Percentiles rank a stretch among this genome's conserved stretches.
phyloP scores from a whole-genome alignment of 2,113 vertebrate genomes.

The Otus sunia region DNA sequence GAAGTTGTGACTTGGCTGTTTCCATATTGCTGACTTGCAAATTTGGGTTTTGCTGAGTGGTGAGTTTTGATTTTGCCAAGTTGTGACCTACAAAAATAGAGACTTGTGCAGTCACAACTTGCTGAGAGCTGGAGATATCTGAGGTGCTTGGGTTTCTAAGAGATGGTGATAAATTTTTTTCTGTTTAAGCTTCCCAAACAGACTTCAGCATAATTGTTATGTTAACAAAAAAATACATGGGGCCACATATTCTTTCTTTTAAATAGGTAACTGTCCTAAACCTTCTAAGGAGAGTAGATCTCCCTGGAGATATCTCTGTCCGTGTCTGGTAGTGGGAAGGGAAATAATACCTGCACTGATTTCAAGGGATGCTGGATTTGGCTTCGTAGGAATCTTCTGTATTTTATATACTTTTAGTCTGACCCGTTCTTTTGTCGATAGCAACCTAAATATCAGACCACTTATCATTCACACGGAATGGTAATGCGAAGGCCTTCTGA shows the following conservation, averaged over 20 bases:
- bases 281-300: not conserved
- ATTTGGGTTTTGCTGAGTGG: not conserved
- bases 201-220: not conserved
- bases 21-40: not conserved
- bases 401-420: not conserved
- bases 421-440: not conserved
- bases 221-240: not conserved
- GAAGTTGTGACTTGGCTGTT: conserved; percentile 6
- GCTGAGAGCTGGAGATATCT: not conserved
- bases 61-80: not conserved
- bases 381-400: not conserved
- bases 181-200: not conserved
- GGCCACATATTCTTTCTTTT: not conserved
- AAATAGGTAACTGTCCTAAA: not conserved
- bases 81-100: not conserved
- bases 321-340: not conserved
- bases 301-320: not conserved
- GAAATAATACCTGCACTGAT: not conserved
- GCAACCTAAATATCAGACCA: not conserved
- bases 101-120: not conserved
- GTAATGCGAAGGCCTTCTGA: not conserved
- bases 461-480: not conserved
- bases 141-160: not conserved
- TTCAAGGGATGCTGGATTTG: not conserved
- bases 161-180: not conserved